Conservation (phyloP, 1,140 invertebrate species). For the Drosophila funebris region DNA sequence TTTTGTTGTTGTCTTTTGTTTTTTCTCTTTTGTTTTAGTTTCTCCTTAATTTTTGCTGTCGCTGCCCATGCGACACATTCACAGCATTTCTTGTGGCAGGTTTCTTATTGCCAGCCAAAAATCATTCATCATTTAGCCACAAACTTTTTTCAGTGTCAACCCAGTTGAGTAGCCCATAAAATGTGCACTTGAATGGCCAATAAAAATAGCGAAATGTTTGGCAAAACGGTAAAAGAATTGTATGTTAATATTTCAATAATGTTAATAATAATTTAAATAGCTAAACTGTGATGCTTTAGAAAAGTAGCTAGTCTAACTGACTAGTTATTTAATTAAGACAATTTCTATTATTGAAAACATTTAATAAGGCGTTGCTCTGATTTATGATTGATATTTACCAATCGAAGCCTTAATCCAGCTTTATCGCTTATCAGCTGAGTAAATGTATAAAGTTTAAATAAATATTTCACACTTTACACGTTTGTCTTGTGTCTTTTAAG, state of each 20-base stretch:
- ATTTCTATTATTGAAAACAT: no score
- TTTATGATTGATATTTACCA: no score
- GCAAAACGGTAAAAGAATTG: not conserved
- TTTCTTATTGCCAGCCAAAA: conserved; percentile 7
- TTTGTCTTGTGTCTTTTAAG: conserved; percentile 8
- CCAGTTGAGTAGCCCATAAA: conserved; percentile 16
- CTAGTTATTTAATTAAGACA: no score
- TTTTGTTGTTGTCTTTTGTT: conserved; percentile 8
- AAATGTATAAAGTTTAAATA: not conserved
- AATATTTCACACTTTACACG: conserved; percentile 14
- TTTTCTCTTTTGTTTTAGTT: not conserved
- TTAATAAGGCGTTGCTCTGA: no score
- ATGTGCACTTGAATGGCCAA: conserved; percentile 19
- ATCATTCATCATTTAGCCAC: conserved; percentile 22
- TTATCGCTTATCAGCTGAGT: not conserved
- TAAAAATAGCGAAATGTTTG: conserved; percentile 20
- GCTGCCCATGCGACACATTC: conserved; percentile 3
- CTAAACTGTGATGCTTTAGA: not conserved
- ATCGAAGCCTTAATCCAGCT: not conserved
- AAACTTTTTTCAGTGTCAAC: not conserved
- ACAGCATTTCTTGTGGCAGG: not conserved
- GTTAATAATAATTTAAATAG: not conserved
- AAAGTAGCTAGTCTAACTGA: not conserved
- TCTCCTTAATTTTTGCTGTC: not conserved
- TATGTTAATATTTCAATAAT: not conserved